Evolutionary conservation across 2,888 invertebrate species (phyloP), one percentile per base, ranked within the genome.

Genomic region (Aethes cnicana): DNA sequence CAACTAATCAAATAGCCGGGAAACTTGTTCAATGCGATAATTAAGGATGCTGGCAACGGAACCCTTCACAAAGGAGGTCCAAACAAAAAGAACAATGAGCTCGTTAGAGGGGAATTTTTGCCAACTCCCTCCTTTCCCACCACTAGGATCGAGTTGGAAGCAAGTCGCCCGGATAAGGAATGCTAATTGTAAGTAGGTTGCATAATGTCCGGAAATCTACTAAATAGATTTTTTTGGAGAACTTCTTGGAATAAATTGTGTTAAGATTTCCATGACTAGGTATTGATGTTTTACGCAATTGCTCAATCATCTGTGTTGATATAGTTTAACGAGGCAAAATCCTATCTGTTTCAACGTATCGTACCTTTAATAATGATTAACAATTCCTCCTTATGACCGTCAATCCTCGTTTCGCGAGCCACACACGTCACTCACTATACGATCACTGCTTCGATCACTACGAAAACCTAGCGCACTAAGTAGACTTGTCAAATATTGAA

Each of bases 81-180:
- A 81, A 81, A 82, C 79, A 83, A 83, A 79, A 82, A 81, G 73
- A 72, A 84, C 84, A 85, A 84, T 83, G 74, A 68, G 69, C 76
- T 84, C 78, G 78, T 84, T 84, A 84, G 68, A 64, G 64, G 58
- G 58, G 67, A 67, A 75, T 76, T 77, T 77, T 77, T 74, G 71
- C 74, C 72, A 70, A 70, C 65, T 66, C 66, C 64, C 61, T 63
- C 58, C 54, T 47, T 33, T 57, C 53, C 57, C 60, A 35, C 53
- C 28, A 47, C 30, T 35, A 62, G 64, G 63, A 63, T 66, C 60
- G 61, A 64, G 67, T 59, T 62, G 65, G 65, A 62, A 48, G 58
- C 50, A 63, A 57, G 66, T 64, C 63, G 64, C 60, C 61, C 58
- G 64, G 66, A 64, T 70, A 71, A 70, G 69, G 74, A 79, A 81